Base-by-base conservation (phyloP, 2,113 vertebrate species). In the Corythornis cristatus region DNA sequence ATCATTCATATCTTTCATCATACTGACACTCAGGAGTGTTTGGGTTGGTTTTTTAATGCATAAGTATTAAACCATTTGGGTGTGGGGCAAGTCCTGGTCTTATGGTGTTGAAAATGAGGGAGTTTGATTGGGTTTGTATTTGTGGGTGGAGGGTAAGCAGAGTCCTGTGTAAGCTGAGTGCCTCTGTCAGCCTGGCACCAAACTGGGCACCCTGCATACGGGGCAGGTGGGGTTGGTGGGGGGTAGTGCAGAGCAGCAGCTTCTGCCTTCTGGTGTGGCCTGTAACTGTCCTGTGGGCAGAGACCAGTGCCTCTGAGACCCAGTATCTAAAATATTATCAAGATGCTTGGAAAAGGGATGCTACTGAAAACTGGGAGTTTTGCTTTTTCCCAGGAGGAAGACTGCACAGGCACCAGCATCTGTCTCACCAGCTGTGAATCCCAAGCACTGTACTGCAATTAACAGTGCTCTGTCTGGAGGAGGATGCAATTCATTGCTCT, bases 101-200 rank as follows among this genome's bases (percentile, higher is more conserved):
- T 4, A 1, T 3, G 62, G 15, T n/a, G 40, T 20, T 77, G 53
- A 29, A 72, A 77, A 37, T 8, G 22, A 17, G 51, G 14, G 17
- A 15, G 5, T 61, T 58, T 67, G n/a, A 5, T 48, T 65, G 40
- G 28, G 48, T 58, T 71, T 20, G 25, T 29, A 0, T 2, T 0
- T 7, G 5, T 50, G 79, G 43, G 45, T 1, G 16, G 68, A 46
- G 37, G 8, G 11, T 31, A 6, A 70, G 6, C 26, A n/a, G 25
- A 22, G 9, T 37, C 37, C 37, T 37, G 37, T 37, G 37, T 37
- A 37, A 37, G 37, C 37, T 37, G 37, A 37, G 37, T 37, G 37
- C 37, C 37, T 37, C 9, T 37, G 37, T 37, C 37, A 3, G 19
- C 40, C 23, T 45, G 83, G 37, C 62, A 21, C 57, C 50, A 4